Conservation (phyloP, 2,888 invertebrate genomes). For the Calliphora vomitoria region DNA sequence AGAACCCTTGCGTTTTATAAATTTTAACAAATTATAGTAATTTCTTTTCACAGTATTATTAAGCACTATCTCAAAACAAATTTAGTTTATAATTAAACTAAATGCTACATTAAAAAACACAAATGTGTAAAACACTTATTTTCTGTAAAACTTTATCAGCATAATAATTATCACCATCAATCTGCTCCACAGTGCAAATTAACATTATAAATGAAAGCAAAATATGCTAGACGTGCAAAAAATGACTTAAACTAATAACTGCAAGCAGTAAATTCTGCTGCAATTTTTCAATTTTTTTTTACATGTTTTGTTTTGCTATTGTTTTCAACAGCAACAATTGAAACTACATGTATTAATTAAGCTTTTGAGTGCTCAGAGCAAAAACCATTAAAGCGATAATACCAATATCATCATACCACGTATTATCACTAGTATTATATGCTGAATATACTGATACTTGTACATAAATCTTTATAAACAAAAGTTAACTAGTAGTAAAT, state of each 20-base stretch:
- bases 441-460: no score
- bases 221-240: conserved; percentile 42
- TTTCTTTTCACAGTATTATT: background rate
- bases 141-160: conserved; percentile 13
- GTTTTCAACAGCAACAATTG: background rate
- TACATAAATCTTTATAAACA: no score
- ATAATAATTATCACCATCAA: conserved; percentile 22
- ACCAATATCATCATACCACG: conserved; percentile 36
- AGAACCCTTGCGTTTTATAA: background rate
- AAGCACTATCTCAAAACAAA: background rate
- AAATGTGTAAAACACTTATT: conserved; percentile 15
- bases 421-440: background rate
- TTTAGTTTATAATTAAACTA: conserved; percentile 10
- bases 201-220: conserved; percentile 30
- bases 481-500: background rate
- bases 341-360: background rate
- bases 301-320: conserved; percentile 1
- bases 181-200: conserved; percentile 30
- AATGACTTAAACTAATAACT: conserved; percentile 52
- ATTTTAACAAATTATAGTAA: background rate
- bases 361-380: conserved; percentile 40
- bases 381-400: conserved; percentile 26
- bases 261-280: conserved; percentile 62
- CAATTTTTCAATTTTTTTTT: conserved; percentile 36
- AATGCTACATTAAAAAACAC: background rate